Percentiles rank a stretch among this genome's conserved stretches.
Evolutionary conservation across 2,113 vertebrate species (phyloP).

Genomic region (Chloroceryle aenea): DNA sequence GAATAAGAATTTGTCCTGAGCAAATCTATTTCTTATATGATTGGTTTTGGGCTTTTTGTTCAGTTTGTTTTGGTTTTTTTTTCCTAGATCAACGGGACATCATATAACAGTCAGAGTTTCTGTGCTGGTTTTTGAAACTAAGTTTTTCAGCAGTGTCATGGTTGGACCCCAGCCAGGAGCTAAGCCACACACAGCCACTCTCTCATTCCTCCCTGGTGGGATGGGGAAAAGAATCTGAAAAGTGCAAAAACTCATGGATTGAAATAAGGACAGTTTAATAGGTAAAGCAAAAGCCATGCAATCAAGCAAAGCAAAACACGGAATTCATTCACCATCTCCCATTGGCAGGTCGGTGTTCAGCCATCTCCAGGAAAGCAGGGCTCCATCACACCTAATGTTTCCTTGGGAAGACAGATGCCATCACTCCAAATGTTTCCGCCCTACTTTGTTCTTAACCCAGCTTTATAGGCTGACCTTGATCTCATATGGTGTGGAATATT

Average conservation of each 20-base stretch:
- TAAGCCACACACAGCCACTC: not conserved
- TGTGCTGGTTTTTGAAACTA: not conserved
- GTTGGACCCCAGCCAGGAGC: not conserved
- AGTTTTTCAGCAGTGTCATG: not conserved
- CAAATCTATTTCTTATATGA: not conserved
- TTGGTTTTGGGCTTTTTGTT: not conserved
- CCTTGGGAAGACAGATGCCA: not conserved
- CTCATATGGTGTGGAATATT: not conserved
- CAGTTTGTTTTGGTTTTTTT: not conserved
- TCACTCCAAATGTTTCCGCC: not conserved
- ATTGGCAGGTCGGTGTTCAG: not conserved
- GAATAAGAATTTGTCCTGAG: not conserved
- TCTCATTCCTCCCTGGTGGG: not conserved
- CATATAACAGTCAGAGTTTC: not conserved
- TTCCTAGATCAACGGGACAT: not conserved
- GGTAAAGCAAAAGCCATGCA: not conserved
- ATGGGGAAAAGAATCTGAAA: not conserved
- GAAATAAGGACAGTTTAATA: not conserved
- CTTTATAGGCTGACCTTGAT: not conserved
- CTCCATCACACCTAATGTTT: not conserved
- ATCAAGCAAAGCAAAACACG: not conserved
- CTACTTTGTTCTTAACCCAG: not conserved
- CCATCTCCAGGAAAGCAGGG: not conserved
- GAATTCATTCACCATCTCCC: not conserved
- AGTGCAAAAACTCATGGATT: not conserved